Base-by-base conservation (phyloP, 1,140 invertebrate species). In the Drosophila aff. region DNA sequence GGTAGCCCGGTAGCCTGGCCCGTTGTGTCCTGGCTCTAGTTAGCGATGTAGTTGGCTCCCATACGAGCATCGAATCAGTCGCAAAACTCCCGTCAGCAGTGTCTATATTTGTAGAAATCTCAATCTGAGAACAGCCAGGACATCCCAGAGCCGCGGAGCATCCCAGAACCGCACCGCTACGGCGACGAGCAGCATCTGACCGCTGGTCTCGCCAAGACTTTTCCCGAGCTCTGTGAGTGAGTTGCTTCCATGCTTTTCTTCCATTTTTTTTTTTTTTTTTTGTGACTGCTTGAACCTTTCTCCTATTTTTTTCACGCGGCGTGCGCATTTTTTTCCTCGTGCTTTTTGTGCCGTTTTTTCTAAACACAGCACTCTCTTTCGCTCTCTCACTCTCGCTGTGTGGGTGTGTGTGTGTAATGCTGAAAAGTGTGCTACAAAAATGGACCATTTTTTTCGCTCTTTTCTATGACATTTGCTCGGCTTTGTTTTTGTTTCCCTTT, bases 271-370 rank as follows among this genome's bases (percentile, higher is more conserved):
- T n/a, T n/a, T n/a, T 52, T 66, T 72, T 59, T 62, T 62, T 55
- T 10, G 9, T 33, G 3, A 36, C 11, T 46, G 36, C 46, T 62
- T 55, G 33, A 49, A 33, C 23, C 44, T 47, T 67, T 46, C 41
- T 47, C 44, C 13, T 41, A 18, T 69, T 76, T 76, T 59, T 57
- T 75, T 28, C 40, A 33, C 67, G 49, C 67, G 31, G 73, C 44
- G 63, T 77, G 49, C 75, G 33, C 63, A 68, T 68, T 76, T 78
- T 78, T 79, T 79, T 79, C n/a, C 78, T 66, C 57, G 77, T 90
- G 60, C 84, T 90, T 89, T 85, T 90, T 90, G 84, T 89, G 84
- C 85, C 52, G 81, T 90, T 89, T 89, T 87, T 89, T 89, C 84
- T 89, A 89, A 89, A 89, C 84, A 87, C 61, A 10, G 53, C 1